Conservation (phyloP, 2,113 vertebrate genomes). For the Mesocricetus auratus region DNA sequence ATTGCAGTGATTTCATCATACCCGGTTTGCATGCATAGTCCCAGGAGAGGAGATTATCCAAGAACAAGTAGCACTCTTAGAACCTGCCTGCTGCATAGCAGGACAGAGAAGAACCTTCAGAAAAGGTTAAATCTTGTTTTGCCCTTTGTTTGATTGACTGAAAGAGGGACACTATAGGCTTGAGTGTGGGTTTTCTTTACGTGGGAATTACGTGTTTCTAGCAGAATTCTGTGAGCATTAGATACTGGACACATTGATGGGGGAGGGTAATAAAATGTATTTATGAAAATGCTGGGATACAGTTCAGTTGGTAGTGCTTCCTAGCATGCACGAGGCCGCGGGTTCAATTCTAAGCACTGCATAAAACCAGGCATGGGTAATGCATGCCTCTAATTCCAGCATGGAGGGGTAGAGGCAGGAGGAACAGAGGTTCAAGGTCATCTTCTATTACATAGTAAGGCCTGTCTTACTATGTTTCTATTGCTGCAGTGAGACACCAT, state of each 20-base stretch:
- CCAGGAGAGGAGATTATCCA: neutral
- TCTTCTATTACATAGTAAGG: too few relatives aligned
- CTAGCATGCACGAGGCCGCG: too few relatives aligned
- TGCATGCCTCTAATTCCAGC: too few relatives aligned
- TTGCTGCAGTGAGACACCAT: too few relatives aligned
- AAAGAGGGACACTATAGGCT: slow-evolving; percentile 42
- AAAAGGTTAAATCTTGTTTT: slow-evolving; percentile 49
- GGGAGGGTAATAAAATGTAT: neutral
- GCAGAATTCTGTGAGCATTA: slow-evolving; percentile 39
- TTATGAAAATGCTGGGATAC: neutral
- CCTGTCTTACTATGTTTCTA: too few relatives aligned
- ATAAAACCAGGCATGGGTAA: too few relatives aligned
- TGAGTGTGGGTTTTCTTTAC: slow-evolving; percentile 37
- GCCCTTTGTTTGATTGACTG: slow-evolving; percentile 44
- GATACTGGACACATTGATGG: neutral
- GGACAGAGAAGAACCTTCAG: neutral
- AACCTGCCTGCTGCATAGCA: neutral
- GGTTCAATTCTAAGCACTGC: too few relatives aligned
- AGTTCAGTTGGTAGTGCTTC: neutral
- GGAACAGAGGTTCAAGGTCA: too few relatives aligned
- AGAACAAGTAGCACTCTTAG: neutral
- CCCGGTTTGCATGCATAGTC: neutral
- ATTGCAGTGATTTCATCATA: neutral
- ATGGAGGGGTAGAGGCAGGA: too few relatives aligned
- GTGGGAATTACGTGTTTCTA: neutral